phyloP scores from a whole-genome alignment of 2,888 invertebrate genomes.

The Ceramica pisi region DNA sequence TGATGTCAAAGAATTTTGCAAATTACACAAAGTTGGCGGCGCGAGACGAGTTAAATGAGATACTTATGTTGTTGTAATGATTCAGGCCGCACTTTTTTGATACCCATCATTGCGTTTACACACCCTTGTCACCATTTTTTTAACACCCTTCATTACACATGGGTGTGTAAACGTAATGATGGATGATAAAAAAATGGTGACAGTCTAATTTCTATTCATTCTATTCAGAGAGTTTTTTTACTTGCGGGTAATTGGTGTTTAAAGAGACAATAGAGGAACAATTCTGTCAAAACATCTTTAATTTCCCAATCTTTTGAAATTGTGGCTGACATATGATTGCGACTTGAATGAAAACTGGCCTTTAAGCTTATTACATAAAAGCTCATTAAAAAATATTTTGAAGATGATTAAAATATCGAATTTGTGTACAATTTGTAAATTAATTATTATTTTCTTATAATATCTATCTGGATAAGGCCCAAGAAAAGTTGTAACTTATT shows the following conservation, averaged over 20 bases:
- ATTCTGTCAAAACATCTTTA: too few species aligned
- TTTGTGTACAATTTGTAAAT: neutral
- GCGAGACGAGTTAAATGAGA: slow-evolving; percentile 37
- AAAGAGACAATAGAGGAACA: neutral
- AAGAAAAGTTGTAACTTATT: neutral
- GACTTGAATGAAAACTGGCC: too few species aligned
- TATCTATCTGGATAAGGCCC: neutral
- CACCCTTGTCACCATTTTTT: too few species aligned
- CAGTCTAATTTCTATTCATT: too few species aligned
- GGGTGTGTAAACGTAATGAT: too few species aligned
- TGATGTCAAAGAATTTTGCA: slow-evolving; percentile 39
- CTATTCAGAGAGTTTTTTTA: neutral
- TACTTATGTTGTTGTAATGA: slow-evolving; percentile 22
- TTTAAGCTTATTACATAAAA: too few species aligned
- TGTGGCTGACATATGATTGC: too few species aligned
- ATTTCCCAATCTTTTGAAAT: too few species aligned
- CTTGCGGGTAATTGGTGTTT: neutral
- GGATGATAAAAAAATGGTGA: too few species aligned
- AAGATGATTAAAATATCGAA: neutral
- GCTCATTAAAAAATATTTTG: too few species aligned
- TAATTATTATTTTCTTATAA: neutral
- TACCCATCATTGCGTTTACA: slow-evolving; percentile 9
- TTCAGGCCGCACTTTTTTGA: neutral
- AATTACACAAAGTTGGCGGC: slow-evolving; percentile 39
- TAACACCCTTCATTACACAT: too few species aligned